Evolutionary conservation across 1,140 invertebrate genomes (phyloP).

Genomic region (Drosophila virilis): DNA sequence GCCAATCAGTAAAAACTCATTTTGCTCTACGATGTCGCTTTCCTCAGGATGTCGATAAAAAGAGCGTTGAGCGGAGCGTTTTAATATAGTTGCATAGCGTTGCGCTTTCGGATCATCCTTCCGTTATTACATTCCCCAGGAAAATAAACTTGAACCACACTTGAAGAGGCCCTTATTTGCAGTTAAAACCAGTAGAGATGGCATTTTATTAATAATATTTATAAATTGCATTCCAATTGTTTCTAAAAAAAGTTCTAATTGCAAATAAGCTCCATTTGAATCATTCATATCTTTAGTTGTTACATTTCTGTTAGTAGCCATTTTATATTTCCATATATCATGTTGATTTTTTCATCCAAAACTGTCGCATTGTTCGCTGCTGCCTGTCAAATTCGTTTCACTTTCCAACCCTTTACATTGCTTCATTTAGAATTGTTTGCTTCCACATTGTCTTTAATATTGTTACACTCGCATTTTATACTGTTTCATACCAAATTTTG

Average conservation of each 20-base stretch:
- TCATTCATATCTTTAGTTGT: too few relatives aligned
- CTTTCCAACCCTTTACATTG: too few relatives aligned
- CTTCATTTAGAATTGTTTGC: neutral
- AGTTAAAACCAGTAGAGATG: neutral
- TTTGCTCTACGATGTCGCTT: slow-evolving; percentile 4
- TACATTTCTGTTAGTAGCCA: too few relatives aligned
- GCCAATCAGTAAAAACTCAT: slow-evolving; percentile 37
- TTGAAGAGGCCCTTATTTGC: neutral
- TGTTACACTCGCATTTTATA: neutral
- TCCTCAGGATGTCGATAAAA: neutral
- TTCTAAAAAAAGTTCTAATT: too few relatives aligned
- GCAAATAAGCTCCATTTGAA: too few relatives aligned
- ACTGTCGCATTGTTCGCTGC: too few relatives aligned
- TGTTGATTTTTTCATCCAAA: too few relatives aligned
- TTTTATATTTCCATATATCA: too few relatives aligned
- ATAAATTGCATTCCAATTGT: too few relatives aligned
- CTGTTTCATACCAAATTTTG: neutral
- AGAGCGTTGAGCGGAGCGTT: neutral
- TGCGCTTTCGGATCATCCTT: neutral
- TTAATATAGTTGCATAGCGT: neutral
- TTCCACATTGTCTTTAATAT: neutral
- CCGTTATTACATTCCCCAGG: neutral
- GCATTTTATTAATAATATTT: too few relatives aligned
- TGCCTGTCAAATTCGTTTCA: too few relatives aligned
- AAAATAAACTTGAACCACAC: neutral